Evolutionary conservation across 2,113 vertebrate genomes (phyloP).

Genomic region (Psittacara wagleri): DNA sequence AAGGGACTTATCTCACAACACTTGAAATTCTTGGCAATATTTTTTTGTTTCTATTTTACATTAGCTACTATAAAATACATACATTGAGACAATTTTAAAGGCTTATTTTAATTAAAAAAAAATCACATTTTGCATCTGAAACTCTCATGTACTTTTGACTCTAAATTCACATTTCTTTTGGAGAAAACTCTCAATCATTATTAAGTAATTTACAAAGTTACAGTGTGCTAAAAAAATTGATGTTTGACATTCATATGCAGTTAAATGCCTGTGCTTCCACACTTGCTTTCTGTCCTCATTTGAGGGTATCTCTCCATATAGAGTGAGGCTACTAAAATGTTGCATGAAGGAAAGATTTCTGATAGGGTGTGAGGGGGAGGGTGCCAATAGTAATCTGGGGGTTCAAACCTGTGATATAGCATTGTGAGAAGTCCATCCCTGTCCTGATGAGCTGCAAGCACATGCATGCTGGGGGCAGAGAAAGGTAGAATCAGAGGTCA

Average conservation of each 20-base stretch:
- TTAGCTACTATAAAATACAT: neutral
- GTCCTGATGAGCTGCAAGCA: neutral
- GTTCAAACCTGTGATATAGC: neutral
- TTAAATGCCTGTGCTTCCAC: neutral
- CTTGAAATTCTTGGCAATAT: neutral
- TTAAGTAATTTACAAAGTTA: conserved; percentile 26
- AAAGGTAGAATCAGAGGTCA: neutral
- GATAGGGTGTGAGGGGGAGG: neutral
- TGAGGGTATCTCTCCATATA: neutral
- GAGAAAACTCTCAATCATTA: neutral
- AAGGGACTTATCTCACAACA: neutral
- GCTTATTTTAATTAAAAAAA: neutral
- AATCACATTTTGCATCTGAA: neutral
- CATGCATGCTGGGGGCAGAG: neutral
- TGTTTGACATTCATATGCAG: neutral
- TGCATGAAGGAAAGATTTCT: neutral
- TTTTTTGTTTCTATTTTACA: neutral
- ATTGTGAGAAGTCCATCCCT: neutral
- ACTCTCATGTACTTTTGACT: neutral
- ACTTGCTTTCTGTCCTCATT: neutral
- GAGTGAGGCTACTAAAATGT: neutral
- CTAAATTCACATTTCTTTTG: neutral
- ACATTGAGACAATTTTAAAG: neutral
- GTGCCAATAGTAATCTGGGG: neutral
- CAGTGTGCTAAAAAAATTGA: neutral